phyloP scores from a whole-genome alignment of 2,888 invertebrate species.

The Drosophila neutralis region DNA sequence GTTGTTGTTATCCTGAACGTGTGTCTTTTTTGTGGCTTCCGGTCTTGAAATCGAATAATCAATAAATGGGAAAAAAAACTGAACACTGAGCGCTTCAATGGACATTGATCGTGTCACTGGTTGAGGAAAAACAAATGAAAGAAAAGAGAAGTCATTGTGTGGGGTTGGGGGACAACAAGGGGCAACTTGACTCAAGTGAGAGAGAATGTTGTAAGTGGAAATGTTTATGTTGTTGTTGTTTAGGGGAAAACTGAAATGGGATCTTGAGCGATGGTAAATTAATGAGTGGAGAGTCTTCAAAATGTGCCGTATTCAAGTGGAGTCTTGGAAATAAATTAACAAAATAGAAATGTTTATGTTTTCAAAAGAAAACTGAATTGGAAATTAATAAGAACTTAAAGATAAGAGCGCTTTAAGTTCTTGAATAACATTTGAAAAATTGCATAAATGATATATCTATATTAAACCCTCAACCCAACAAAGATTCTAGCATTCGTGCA shows the following conservation, averaged over 20 bases:
- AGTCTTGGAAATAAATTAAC: conserved; percentile 3
- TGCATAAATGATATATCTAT: too few species aligned
- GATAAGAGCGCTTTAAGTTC: neutral
- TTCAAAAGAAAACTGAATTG: conserved; percentile 10
- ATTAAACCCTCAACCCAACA: too few species aligned
- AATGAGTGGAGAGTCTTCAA: conserved; percentile 6
- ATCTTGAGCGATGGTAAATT: conserved; percentile 20
- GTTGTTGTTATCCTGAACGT: conserved; percentile 55
- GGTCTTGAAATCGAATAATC: conserved; percentile 72
- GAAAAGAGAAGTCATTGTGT: conserved; percentile 39
- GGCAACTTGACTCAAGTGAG: conserved; percentile 1
- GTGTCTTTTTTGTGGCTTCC: conserved; percentile 67
- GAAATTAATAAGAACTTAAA: neutral
- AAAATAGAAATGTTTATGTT: conserved; percentile 11
- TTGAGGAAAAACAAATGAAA: neutral
- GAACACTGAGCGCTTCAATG: conserved; percentile 50
- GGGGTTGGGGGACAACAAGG: neutral
- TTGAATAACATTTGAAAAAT: neutral
- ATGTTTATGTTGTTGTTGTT: conserved; percentile 11
- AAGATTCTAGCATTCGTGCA: too few species aligned
- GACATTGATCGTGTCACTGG: conserved; percentile 63
- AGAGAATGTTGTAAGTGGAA: conserved; percentile 28
- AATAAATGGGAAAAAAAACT: conserved; percentile 43
- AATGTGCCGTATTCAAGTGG: conserved; percentile 13
- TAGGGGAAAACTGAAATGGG: conserved; percentile 11